Base-by-base conservation (phyloP, 2,113 vertebrate species). In the Podarcis raffonei region DNA sequence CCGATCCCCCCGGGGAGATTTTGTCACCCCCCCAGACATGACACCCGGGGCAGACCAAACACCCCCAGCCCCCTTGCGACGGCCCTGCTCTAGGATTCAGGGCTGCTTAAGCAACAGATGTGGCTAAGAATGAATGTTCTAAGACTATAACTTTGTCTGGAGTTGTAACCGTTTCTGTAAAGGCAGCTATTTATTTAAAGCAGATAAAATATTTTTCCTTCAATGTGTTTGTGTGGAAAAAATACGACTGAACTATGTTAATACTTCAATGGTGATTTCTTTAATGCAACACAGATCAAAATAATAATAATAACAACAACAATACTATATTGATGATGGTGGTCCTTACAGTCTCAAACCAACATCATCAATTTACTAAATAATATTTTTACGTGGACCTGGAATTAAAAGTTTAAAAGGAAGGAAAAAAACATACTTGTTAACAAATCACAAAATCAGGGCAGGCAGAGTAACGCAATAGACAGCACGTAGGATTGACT, bases 241-340 rank as follows among this genome's bases (percentile, higher is more conserved):
- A 35, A 69, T 83, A 57, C 35, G n/a, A 42, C 59, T 39, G 87
- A 93, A 93, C 91, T 87, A 84, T 90, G 90, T 93, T 89, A 90
- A 89, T 89, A 91, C 89, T 91, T 92, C 93, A 93, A 91, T 71
- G 87, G 85, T 71, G 89, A 92, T 92, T 37, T 88, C 89, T 94
- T 92, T 85, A 92, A 90, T 92, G 78, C 30, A 84, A 16, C 39
- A 77, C 68, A 35, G 72, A 76, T 62, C 27, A 87, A 85, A 91
- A 93, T 94, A 93, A 86, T 53, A 92, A 93, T 94, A 92, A 86
- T 53, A 92, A 93, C 94, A 92, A 86, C 74, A 84, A 74, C 39
- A 59, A 85, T 62, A 39, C 62, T 76, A 66, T 13, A 18, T 59
- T 35, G 53, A 57, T 35, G 1, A 71, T 89, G 32, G 37, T 85